Conservation (phyloP, 37 sponge, comb jelly and placozoan species). For the Dysidea cf. avara region DNA sequence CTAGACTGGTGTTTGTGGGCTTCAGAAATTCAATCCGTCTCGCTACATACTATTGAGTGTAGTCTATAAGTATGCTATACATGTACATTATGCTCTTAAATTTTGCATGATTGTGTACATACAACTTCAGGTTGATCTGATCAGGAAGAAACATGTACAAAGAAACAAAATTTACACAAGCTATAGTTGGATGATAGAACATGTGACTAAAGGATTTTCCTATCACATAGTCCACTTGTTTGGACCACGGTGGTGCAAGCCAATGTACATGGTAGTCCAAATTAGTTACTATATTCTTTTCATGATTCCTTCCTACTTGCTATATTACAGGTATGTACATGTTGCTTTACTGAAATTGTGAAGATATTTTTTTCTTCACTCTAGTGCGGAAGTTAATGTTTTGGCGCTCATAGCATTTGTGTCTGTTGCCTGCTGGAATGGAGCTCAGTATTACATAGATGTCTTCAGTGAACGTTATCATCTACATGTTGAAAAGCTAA, state of each 20-base stretch:
- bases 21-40: too few relatives aligned
- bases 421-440: slow-evolving; percentile 51
- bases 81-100: too few relatives aligned
- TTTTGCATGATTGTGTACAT: background rate
- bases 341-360: background rate
- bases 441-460: slow-evolving; percentile 68
- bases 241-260: slow-evolving; percentile 35
- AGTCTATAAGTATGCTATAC: too few relatives aligned
- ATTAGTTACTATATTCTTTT: slow-evolving; percentile 20
- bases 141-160: slow-evolving; percentile 20
- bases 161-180: slow-evolving; percentile 27
- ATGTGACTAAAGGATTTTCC: slow-evolving; percentile 10
- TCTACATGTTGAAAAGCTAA: too few relatives aligned
- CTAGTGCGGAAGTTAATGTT: slow-evolving; percentile 18
- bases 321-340: slow-evolving; percentile 28
- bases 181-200: slow-evolving; percentile 27
- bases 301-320: slow-evolving; percentile 16
- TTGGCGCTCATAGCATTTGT: slow-evolving; percentile 13
- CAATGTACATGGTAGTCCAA: slow-evolving; percentile 32
- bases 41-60: too few relatives aligned
- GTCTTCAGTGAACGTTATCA: slow-evolving; percentile 52
- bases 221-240: slow-evolving; percentile 4
- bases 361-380: background rate
- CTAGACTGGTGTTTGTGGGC: too few relatives aligned
- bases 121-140: slow-evolving; percentile 20